Evolutionary conservation across 2,888 invertebrate species (phyloP).

Genomic region (Stomorhina lunata): DNA sequence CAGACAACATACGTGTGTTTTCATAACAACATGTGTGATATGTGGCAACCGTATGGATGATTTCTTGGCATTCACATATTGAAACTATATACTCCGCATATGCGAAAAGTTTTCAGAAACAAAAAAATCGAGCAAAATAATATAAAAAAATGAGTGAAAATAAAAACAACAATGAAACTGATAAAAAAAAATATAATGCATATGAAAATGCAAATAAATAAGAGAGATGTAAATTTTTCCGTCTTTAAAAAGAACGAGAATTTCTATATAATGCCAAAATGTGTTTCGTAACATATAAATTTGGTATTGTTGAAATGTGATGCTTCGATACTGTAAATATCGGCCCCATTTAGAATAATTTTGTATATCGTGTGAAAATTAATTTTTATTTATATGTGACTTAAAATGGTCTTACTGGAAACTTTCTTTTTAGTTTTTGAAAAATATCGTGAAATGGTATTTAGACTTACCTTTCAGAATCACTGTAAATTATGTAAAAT

Average conservation of each 20-base stretch:
- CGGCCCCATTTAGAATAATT: no score
- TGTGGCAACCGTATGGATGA: constrained; percentile 80
- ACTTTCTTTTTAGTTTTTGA: no score
- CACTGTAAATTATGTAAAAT: no score
- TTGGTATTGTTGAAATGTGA: no score
- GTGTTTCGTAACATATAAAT: constrained; percentile 25
- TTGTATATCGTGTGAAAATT: no score
- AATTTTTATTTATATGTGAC: no score
- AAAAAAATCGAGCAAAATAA: constrained; percentile 39
- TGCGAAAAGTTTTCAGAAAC: constrained; percentile 63
- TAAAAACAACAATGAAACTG: constrained; percentile 35
- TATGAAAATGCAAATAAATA: constrained; percentile 61
- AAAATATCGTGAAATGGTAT: no score
- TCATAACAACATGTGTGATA: constrained; percentile 73
- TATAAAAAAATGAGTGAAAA: constrained; percentile 23
- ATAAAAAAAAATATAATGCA: constrained; percentile 43
- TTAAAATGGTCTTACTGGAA: no score
- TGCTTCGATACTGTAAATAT: no score
- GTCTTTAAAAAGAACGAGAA: not conserved
- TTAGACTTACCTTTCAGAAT: no score
- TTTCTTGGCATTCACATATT: constrained; percentile 77
- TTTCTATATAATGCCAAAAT: not conserved
- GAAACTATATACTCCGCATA: constrained; percentile 79
- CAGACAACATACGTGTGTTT: constrained; percentile 79
- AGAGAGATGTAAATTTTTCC: constrained; percentile 22